Base-by-base conservation (phyloP, 2,888 invertebrate species). In the Zelleria hepariella region DNA sequence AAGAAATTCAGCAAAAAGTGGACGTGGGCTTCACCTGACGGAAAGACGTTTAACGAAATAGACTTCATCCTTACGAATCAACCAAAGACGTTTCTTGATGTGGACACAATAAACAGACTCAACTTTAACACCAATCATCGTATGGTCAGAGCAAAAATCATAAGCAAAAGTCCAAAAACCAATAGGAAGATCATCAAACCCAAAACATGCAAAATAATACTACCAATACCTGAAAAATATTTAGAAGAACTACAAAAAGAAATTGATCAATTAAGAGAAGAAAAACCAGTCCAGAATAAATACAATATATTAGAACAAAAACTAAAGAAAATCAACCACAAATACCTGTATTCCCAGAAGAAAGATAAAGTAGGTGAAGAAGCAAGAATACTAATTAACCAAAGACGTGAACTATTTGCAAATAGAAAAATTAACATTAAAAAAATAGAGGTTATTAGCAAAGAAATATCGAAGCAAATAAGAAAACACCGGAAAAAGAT, bases 91-190 rank as follows among this genome's bases (percentile, higher is more conserved):
- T 61, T 61, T 23, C 4, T 1, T 23, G 56, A 62, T 49, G 23
- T 57, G 48, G 48, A 58, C 15, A 27, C 53, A 42, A 26, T 53
- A 8, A 42, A 53, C 20, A 25, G 42, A n/a, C 21, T 59, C 18
- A 59, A 59, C 54, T 59, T 52, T 47, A 59, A 59, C n/a, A 59
- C 59, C n/a, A 42, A 24, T 24, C 59, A 53, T 24, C 47, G 52
- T 5, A 48, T 52, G 32, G 49, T 52, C 15, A n/a, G 27, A 6
- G 8, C 5, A 10, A 15, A 54, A 54, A 54, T 24, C n/a, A 7
- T 5, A 5, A 5, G 4, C 15, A 54, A 21, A 54, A 54, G 5
- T 6, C 10, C 54, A 54, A 7, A 54, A 20, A 54, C 5, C 25
- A 21, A 7, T 23, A 24, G 54, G 24, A 21, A 54, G 23, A 24